A percentile compares a stretch with the other conserved stretches of the same genome.
These are phyloP conservation scores for Callithrix jacchus DNA, from an alignment of 2,113 vertebrate species.

Conservation along the genomic window DNA sequence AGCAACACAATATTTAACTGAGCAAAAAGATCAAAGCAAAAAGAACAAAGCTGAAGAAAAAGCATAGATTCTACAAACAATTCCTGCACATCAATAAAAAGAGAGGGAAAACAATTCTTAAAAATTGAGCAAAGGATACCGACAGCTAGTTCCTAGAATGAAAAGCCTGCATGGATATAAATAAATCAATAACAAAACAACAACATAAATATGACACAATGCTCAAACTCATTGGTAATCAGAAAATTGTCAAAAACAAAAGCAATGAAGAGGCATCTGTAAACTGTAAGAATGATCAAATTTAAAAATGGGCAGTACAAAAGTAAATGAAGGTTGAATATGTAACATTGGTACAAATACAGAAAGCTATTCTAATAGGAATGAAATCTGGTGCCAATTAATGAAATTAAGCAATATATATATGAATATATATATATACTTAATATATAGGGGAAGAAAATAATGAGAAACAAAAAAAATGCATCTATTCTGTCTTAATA, in stretches of 20 bases:
- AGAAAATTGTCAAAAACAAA: not conserved
- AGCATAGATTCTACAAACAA: not conserved
- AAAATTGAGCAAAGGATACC: not conserved
- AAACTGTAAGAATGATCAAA: not conserved
- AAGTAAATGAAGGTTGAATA: not conserved
- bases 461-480: conserved; percentile 23
- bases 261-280: not conserved
- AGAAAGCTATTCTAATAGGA: not conserved
- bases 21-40: not conserved
- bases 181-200: not conserved
- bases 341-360: not conserved
- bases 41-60: not conserved
- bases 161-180: not conserved
- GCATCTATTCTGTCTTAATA: not conserved
- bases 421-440: too few species aligned
- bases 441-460: not conserved
- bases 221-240: not conserved
- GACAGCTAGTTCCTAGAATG: not conserved
- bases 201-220: not conserved
- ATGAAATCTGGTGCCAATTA: not conserved
- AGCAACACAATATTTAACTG: too few species aligned
- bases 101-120: not conserved
- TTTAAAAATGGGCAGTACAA: not conserved
- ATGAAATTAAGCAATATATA: not conserved
- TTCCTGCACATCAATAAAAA: not conserved